phyloP scores from a whole-genome alignment of 2,888 invertebrate species.

The Xylota segnis region DNA sequence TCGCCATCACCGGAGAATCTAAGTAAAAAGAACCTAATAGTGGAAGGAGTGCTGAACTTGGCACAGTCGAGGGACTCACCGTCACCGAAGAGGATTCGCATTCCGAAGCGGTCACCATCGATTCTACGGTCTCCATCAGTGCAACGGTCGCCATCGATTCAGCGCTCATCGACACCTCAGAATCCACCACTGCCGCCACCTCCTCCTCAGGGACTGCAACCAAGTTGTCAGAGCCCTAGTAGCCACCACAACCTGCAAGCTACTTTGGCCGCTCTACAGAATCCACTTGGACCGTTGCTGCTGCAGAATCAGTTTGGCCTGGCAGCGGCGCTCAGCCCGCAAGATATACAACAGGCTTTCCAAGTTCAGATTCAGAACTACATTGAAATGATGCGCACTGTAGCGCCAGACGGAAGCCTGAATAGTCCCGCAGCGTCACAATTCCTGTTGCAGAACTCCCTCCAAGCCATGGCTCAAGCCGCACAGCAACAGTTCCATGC shows the following conservation, averaged over 20 bases:
- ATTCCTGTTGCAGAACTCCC: constrained; percentile 90
- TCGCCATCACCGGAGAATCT: constrained; percentile 80
- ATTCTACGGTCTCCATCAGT: constrained; percentile 34
- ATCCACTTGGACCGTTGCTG: constrained; percentile 80
- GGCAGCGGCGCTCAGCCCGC: constrained; percentile 78
- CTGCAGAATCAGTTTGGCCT: constrained; percentile 81
- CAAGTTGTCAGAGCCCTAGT: constrained; percentile 53
- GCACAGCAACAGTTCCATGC: constrained; percentile 88
- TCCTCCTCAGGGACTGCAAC: constrained; percentile 29
- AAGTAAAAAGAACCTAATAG: constrained; percentile 78
- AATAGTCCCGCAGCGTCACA: constrained; percentile 85
- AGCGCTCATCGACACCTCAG: constrained; percentile 64
- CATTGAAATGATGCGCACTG: constrained; percentile 83
- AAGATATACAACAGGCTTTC: constrained; percentile 82
- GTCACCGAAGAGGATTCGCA: constrained; percentile 78
- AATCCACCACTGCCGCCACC: constrained; percentile 72
- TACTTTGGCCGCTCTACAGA: constrained; percentile 80
- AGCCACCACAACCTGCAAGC: constrained; percentile 75
- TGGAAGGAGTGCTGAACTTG: constrained; percentile 81
- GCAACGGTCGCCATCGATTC: constrained; percentile 26
- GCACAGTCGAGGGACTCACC: constrained; percentile 76
- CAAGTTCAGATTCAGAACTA: constrained; percentile 84
- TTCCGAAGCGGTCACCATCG: constrained; percentile 57
- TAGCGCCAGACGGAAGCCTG: constrained; percentile 81
- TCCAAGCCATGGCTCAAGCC: constrained; percentile 89